These are phyloP conservation scores for Danaus chrysippus DNA, from an alignment of 2,888 invertebrate genomes.

Conservation along the genomic window DNA sequence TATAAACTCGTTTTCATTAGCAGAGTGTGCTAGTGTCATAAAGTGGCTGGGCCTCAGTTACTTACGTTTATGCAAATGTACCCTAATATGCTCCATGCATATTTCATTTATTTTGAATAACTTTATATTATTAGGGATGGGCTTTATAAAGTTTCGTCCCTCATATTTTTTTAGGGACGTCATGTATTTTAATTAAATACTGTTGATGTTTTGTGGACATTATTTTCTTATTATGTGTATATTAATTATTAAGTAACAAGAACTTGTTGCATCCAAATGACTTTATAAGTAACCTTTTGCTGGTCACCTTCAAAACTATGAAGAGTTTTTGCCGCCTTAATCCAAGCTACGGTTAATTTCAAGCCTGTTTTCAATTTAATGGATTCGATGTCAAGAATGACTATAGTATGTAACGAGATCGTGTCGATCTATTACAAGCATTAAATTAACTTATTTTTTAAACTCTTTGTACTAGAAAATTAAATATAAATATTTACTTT, in stretches of 20 bases:
- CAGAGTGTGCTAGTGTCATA: slow-evolving; percentile 45
- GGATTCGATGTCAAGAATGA: slow-evolving; percentile 18
- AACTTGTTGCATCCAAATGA: slow-evolving; percentile 1
- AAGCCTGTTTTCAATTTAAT: slow-evolving; percentile 33
- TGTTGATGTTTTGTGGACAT: too few relatives aligned
- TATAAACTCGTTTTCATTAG: slow-evolving; percentile 40
- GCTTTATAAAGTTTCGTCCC: too few relatives aligned
- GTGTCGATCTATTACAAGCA: slow-evolving; percentile 13
- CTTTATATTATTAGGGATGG: slow-evolving; percentile 13
- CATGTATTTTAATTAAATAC: too few relatives aligned
- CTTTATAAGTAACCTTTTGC: slow-evolving; percentile 20
- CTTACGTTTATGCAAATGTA: slow-evolving; percentile 39
- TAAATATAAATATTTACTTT: not conserved
- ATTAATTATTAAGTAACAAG: not conserved
- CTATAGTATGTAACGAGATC: slow-evolving; percentile 15
- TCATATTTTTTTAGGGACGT: too few relatives aligned
- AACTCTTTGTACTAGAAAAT: not conserved
- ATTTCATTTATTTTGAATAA: slow-evolving; percentile 31
- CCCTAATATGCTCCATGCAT: slow-evolving; percentile 34
- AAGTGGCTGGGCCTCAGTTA: slow-evolving; percentile 39
- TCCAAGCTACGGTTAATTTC: slow-evolving; percentile 33
- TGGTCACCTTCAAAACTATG: slow-evolving; percentile 15
- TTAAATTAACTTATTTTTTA: slow-evolving; percentile 1
- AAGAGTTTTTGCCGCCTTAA: slow-evolving; percentile 17
- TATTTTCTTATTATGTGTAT: too few relatives aligned